A percentile compares a stretch with the other conserved stretches of the same genome.
Evolutionary conservation across 2,797 vertebrate species (phyloP).

Genomic region (Diplodus puntazzo): DNA sequence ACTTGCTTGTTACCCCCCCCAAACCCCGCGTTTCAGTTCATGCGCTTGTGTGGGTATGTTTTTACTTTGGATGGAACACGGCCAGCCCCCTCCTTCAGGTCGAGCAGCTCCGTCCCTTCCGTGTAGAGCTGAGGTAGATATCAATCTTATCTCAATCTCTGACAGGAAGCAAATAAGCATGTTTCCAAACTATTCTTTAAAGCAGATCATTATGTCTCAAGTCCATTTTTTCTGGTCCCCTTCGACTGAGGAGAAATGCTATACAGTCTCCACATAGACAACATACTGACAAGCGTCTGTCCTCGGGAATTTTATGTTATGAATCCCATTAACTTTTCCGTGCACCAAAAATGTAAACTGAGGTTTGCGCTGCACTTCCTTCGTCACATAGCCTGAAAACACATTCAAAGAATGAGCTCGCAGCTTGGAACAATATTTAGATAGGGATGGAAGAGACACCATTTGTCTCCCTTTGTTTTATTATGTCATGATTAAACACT

Average conservation of each 20-base stretch:
- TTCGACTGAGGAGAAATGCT: neutral
- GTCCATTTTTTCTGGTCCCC: neutral
- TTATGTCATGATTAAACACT: slow-evolving; percentile 65
- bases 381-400: slow-evolving; percentile 5
- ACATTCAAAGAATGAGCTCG: slow-evolving; percentile 24
- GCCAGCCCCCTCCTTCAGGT: neutral
- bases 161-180: neutral
- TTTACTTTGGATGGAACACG: neutral
- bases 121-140: neutral
- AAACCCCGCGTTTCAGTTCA: neutral
- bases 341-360: slow-evolving; percentile 14
- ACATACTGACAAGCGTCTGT: neutral
- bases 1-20: neutral
- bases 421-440: slow-evolving; percentile 57
- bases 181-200: neutral
- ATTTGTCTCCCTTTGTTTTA: slow-evolving; percentile 59
- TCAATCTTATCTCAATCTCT: neutral
- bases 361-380: slow-evolving; percentile 9
- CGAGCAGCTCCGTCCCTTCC: neutral
- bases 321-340: slow-evolving; percentile 2
- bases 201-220: neutral
- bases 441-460: slow-evolving; percentile 39
- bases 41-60: neutral
- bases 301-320: neutral
- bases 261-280: neutral